Evolutionary conservation across 2,797 vertebrate genomes (phyloP), one percentile per base, ranked within the genome.

Genomic region (Australoheros facetus): DNA sequence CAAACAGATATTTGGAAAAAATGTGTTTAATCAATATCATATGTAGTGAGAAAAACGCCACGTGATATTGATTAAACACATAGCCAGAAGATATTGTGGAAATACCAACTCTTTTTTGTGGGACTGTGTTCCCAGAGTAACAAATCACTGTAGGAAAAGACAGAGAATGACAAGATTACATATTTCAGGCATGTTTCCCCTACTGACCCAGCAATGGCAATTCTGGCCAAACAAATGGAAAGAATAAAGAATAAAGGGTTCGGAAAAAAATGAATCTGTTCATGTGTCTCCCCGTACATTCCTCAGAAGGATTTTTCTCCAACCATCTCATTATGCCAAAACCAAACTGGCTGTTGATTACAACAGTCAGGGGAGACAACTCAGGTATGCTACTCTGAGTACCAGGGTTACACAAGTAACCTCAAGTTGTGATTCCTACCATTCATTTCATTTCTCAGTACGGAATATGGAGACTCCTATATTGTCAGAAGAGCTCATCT

Each of bases 251-350:
- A 55, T 5, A 56, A 74, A 12, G 7, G 2, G 16, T 17, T 75
- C 85, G 62, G 30, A 73, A 85, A 77, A 77, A 85, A 80, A 32
- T 11, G 32, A 80, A 88, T 87, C 78, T 57, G 72, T 77, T 48
- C 9, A 19, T 30, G 12, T 66, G 39, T 3, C 60, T 48, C 39
- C 62, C 21, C 28, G 16, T 5, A 45, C 48, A 11, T 28, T 66
- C 62, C 23, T 30, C 14, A 28, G 16, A 48, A 12, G 42, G 3
- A 48, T 48, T 66, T 48, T 12, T 48, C 39, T 48, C 62, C 48
- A 19, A 48, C 42, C 23, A 28, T 66, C 16, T 7, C 23, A 48
- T 66, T 66, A 66, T 19, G 8, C 42, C 42, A 66, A 48, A 28
- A 32, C 42, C 11, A 28, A 26, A 48, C 12, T 64, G 39, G 9